Base-by-base conservation (phyloP, 2,888 invertebrate species). In the Antitype chi region DNA sequence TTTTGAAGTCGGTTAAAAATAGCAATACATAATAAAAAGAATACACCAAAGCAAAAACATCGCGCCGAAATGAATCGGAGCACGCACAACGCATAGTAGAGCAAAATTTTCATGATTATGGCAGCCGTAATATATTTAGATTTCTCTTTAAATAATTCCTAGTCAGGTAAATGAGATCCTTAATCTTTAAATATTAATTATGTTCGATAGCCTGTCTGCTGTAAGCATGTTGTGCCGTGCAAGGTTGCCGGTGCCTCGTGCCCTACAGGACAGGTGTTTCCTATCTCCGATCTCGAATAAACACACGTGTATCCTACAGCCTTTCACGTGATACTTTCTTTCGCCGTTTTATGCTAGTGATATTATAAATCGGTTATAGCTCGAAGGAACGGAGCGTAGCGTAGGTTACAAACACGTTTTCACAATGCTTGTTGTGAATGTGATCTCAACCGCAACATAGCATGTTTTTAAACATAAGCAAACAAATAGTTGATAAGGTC, bases 241-340 rank as follows among this genome's bases (percentile, higher is more conserved):
- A 62, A 43, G 59, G 68, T 77, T 32, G 59, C 71, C 88, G 85
- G 89, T 86, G 80, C 76, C 74, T 75, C 68, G 84, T 86, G 76
- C 70, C 72, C 70, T 62, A 90, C 88, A 87, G 69, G 82, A 79
- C 82, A 82, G 82, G 82, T 82, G 82, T 71, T 89, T 84, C 32
- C 68, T 82, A 82, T 82, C 84, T 74, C 20, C 75, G 82, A 82
- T 82, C 80, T 79, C 81, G 85, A 89, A 89, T 89, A 88, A 88
- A 87, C 89, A 81, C 81, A 67, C 78, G 76, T 77, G 76, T 77
- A 76, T 78, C 76, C 70, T 57, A 70, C 70, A 69, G 79, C 78
- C 72, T 79, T 76, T 80, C 84, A 72, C 69, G 71, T 62, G 70
- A 55, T 75, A 71, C 84, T 84, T 82, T 82, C 77, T 70, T 82